Evolutionary conservation across 2,888 invertebrate genomes (phyloP), one percentile per base, ranked within the genome.

Genomic region (Acanthacorydalis orientalis): DNA sequence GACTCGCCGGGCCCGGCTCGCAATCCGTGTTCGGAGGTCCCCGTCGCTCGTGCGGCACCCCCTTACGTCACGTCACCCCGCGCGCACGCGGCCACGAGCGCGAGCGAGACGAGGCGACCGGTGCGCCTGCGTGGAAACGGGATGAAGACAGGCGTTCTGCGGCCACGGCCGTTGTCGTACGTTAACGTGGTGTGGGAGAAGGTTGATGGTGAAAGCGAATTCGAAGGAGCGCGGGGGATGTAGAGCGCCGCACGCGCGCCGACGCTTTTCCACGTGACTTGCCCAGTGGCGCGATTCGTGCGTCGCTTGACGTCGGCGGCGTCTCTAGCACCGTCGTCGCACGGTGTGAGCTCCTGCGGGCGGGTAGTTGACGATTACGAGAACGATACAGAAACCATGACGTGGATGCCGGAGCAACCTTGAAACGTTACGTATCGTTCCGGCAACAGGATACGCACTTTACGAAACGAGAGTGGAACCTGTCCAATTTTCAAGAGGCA

Each of bases 51-150:
- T 59, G 59, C 66, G 63, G 67, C 66, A 67, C 23, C 23, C 23
- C 23, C 23, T 23, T 65, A 64, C 64, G 60, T 61, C 55, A 56
- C 58, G 56, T 58, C 59, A 43, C 43, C 39, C 62, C 37, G 37
- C 37, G 37, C n/a, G 37, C 37, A 50, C 50, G 50, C 49, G 48
- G 47, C 60, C 63, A 64, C 64, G 56, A 60, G 64, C 63, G 67
- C 68, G 64, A 68, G 69, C 62, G 67, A 60, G 68, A 70, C 68
- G 68, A 60, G 65, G 48, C 43, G 41, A 65, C 68, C 67, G 66
- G 65, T 60, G 67, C 64, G 46, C 48, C 44, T 61, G 59, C 59
- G 61, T 62, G 61, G 59, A 61, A 61, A 65, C 66, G 64, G 59
- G 60, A 57, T 54, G 52, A 38, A 49, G 49, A 39, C 49, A 51